Evolutionary conservation across 2,888 invertebrate genomes (phyloP), one percentile per base, ranked within the genome.

Genomic region (Cybosia mesomella): DNA sequence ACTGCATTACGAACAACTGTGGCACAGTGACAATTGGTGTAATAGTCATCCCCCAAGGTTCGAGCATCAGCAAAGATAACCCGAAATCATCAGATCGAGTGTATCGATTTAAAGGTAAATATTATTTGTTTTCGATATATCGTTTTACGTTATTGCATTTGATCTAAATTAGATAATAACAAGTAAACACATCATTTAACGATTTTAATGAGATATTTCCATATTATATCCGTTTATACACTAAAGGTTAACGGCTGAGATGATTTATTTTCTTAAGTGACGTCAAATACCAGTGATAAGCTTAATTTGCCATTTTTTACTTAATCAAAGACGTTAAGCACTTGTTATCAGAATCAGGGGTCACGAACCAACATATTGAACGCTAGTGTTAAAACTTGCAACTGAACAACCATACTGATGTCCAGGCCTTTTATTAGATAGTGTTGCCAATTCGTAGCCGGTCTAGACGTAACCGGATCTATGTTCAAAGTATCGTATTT

Each of bases 1-100:
- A 86, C 85, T 85, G 59, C 86, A 89, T 83, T 88, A 90, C 91
- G 92, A 92, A 91, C 93, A 93, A 91, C 92, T 91, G 93, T 95
- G 95, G 95, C 90, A 92, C 84, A 93, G 94, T 94, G 94, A 95
- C 86, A 93, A 94, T 87, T 93, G 90, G 91, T 92, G 94, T 86
- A 91, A 92, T 81, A 92, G 93, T 83, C 92, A 94, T 90, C 92
- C 93, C 67, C 94, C 94, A 80, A 88, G 90, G 74, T 94, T 92
- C 84, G 92, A 94, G 73, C 88, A 92, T 77, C 95, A 94, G 75
- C 92, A 94, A 73, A 94, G 94, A 91, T 94, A 95, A 85, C 92
- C 82, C 83, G 64, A 83, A 82, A 77, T 84, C 84, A 86, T 83
- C 79, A 72, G 76, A 86, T 86, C 87, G 78, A 89, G 89, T 88